Evolutionary conservation across 2,797 vertebrate species (phyloP), one percentile per base, ranked within the genome.

Genomic region (Eurystomus glaucurus): DNA sequence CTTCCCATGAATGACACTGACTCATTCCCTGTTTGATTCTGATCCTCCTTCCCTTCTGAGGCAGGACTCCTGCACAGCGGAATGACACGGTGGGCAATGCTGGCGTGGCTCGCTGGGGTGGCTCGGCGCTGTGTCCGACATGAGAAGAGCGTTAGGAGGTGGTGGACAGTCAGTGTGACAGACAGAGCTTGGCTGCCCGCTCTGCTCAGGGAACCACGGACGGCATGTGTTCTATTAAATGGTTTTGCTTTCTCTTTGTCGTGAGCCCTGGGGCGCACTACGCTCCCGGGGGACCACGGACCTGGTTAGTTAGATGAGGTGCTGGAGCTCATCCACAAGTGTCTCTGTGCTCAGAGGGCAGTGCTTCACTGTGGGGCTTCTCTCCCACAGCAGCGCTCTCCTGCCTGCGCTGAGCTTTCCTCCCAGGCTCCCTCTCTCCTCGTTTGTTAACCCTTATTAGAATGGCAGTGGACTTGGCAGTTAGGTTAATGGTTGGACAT

Each of bases 391-490:
- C 39, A 94, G 48, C 65, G 52, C 92, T 86, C 93, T 93, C 55
- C 45, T 66, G 14, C 55, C 52, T 33, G 17, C 50, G 60, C 22
- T 85, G 54, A 87, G 37, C 8, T 83, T 89, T 90, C 28, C 43
- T 96, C 26, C 31, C 43, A 62, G 62, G 23, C 26, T 85, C 14
- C 8, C 33, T n/a, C 41, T 46, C 35, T 81, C 20, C 13, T 80
- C 11, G 25, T 87, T 97, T 52, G 15, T 81, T 89, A 92, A 83
- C 39, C 10, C 46, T 85, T 68, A 88, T 66, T 92, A 72, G 72
- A 74, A 55, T 51, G 50, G 37, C 37, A 37, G 37, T 37, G 37
- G 37, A 37, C 37, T 37, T 37, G 37, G 37, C 10, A 37, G 37
- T 37, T 37, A 37, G 37, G 37, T 37, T 37, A 37, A 37, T 10